A percentile compares a stretch with the other conserved stretches of the same genome.
phyloP scores from a whole-genome alignment of 2,797 vertebrate species.

The Neosilurus hyrtlii region DNA sequence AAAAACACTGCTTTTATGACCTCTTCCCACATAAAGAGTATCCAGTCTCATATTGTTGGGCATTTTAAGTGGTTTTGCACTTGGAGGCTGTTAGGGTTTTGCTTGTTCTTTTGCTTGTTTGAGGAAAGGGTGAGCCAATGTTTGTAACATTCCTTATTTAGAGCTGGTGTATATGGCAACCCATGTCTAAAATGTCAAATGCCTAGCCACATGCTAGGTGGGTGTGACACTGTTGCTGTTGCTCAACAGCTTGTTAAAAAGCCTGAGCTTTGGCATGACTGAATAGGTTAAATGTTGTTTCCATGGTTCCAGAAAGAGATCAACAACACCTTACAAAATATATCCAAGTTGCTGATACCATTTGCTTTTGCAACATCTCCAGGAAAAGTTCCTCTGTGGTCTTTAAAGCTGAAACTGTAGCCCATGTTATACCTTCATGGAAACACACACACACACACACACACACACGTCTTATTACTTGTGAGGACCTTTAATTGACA shows the following conservation, averaged over 20 bases:
- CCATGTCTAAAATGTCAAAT: slow-evolving; percentile 58
- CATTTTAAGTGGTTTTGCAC: slow-evolving; percentile 27
- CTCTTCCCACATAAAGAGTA: slow-evolving; percentile 17
- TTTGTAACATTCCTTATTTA: slow-evolving; percentile 28
- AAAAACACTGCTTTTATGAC: slow-evolving; percentile 10
- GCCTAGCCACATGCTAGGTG: slow-evolving; percentile 58
- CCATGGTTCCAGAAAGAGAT: slow-evolving; percentile 67
- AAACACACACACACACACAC: neutral
- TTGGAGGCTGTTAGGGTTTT: slow-evolving; percentile 12
- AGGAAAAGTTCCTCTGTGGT: slow-evolving; percentile 23
- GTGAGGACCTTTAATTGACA: neutral
- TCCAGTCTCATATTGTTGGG: neutral
- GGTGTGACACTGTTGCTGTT: slow-evolving; percentile 54
- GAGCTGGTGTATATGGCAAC: slow-evolving; percentile 59
- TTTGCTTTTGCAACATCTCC: slow-evolving; percentile 46
- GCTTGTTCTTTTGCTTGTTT: slow-evolving; percentile 23
- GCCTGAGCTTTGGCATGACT: slow-evolving; percentile 61
- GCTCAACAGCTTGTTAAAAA: slow-evolving; percentile 60
- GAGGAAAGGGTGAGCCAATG: neutral
- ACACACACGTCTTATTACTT: neutral
- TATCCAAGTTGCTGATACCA: slow-evolving; percentile 58
- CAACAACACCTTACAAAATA: slow-evolving; percentile 59
- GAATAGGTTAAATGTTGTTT: slow-evolving; percentile 66
- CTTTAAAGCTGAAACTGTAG: neutral
- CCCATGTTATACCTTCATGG: neutral